Percentiles rank a stretch among this genome's conserved stretches.
Evolutionary conservation across 2,113 vertebrate genomes (phyloP).

Genomic region (Perognathus longimembris): DNA sequence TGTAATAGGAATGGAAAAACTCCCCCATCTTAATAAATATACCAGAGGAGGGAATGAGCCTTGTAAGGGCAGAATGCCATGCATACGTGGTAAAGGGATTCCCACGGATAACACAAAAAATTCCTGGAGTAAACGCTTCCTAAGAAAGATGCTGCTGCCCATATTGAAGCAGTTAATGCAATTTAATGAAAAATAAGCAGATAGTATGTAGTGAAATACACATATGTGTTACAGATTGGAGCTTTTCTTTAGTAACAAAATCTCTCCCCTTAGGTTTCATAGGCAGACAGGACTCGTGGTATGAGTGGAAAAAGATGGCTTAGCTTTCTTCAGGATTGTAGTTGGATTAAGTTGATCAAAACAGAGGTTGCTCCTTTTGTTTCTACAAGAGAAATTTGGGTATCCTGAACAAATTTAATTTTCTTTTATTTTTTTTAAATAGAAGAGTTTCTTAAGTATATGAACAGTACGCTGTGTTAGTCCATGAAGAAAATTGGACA

Average conservation of each 20-base stretch:
- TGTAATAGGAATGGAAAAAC: constrained; percentile 19
- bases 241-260: constrained; percentile 76
- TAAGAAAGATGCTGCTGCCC: constrained; percentile 59
- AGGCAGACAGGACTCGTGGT: constrained; percentile 62
- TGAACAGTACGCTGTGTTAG: neutral
- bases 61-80: neutral
- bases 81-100: constrained; percentile 57
- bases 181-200: constrained; percentile 80
- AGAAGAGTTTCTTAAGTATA: neutral
- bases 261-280: constrained; percentile 72
- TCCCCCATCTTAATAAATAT: constrained; percentile 56
- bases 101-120: constrained; percentile 53
- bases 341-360: constrained; percentile 69
- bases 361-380: constrained; percentile 55
- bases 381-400: constrained; percentile 40
- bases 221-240: constrained; percentile 73
- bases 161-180: constrained; percentile 77
- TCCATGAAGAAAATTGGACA: neutral
- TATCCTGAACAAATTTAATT: constrained; percentile 45
- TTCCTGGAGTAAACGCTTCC: constrained; percentile 5
- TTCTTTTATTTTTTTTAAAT: neutral
- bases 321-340: constrained; percentile 49
- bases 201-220: constrained; percentile 55
- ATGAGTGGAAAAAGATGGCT: constrained; percentile 59
- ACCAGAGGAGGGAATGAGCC: constrained; percentile 32